These are phyloP conservation scores for Rhea americana DNA, from an alignment of 2,113 vertebrate genomes.

Conservation along the genomic window DNA sequence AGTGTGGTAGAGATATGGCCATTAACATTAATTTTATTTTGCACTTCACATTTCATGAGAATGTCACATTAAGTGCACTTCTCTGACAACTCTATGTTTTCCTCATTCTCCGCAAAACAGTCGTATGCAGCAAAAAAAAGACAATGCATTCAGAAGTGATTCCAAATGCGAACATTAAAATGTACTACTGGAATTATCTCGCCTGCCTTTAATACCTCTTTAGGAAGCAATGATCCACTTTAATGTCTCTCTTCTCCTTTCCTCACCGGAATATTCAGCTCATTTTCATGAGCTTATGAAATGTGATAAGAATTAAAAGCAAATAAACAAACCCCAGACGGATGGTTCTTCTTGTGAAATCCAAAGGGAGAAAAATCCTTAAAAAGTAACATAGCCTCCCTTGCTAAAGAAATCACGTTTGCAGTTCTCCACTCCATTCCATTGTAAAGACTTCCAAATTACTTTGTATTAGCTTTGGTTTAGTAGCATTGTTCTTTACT, in stretches of 20 bases:
- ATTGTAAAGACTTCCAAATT: slow-evolving; percentile 3
- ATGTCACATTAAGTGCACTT: background rate
- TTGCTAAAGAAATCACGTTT: slow-evolving; percentile 6
- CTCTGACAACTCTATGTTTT: background rate
- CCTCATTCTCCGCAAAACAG: background rate
- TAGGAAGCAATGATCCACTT: background rate
- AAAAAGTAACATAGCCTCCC: background rate
- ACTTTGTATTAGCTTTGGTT: slow-evolving; percentile 17
- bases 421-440: background rate
- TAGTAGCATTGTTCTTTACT: background rate
- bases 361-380: background rate
- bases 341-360: background rate
- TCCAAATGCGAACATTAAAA: background rate
- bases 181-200: background rate
- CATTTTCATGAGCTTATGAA: background rate
- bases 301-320: background rate
- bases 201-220: background rate
- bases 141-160: background rate
- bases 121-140: background rate
- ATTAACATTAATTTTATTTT: background rate
- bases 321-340: background rate
- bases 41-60: background rate
- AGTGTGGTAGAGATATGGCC: background rate
- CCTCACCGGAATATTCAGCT: background rate
- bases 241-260: background rate